These are phyloP conservation scores for Drosophila eohydei DNA, from an alignment of 2,888 invertebrate genomes.

Conservation along the genomic window DNA sequence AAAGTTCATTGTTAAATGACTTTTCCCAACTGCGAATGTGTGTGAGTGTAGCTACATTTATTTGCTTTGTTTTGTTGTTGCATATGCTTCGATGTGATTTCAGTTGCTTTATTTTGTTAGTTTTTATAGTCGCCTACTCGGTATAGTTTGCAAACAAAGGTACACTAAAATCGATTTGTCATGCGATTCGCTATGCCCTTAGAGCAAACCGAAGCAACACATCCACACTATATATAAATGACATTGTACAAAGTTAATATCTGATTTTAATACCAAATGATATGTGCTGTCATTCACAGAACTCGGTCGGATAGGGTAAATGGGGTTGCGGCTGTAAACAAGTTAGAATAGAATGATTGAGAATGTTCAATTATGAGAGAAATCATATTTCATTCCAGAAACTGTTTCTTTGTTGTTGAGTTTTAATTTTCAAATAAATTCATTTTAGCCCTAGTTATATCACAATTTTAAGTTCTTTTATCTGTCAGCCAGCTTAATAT, in stretches of 20 bases:
- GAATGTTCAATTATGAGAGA: background rate
- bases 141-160: slow-evolving; percentile 46
- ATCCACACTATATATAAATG: slow-evolving; percentile 7
- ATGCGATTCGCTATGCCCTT: slow-evolving; percentile 24
- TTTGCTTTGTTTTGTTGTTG: slow-evolving; percentile 26
- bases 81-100: slow-evolving; percentile 39
- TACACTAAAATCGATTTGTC: slow-evolving; percentile 55
- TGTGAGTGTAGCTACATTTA: slow-evolving; percentile 16
- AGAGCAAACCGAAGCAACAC: slow-evolving; percentile 1
- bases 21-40: slow-evolving; percentile 36
- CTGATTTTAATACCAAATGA: slow-evolving; percentile 13
- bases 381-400: too few species aligned
- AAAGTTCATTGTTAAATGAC: slow-evolving; percentile 65
- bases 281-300: slow-evolving; percentile 7
- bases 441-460: background rate
- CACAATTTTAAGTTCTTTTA: background rate
- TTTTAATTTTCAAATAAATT: too few species aligned
- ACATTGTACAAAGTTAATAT: slow-evolving; percentile 7
- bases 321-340: background rate
- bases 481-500: background rate
- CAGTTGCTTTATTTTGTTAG: slow-evolving; percentile 26
- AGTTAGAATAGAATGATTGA: background rate
- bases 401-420: too few species aligned
- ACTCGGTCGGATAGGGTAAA: background rate
- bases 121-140: slow-evolving; percentile 34